These are phyloP conservation scores for Hedya salicella DNA, from an alignment of 2,888 invertebrate genomes.

Conservation along the genomic window DNA sequence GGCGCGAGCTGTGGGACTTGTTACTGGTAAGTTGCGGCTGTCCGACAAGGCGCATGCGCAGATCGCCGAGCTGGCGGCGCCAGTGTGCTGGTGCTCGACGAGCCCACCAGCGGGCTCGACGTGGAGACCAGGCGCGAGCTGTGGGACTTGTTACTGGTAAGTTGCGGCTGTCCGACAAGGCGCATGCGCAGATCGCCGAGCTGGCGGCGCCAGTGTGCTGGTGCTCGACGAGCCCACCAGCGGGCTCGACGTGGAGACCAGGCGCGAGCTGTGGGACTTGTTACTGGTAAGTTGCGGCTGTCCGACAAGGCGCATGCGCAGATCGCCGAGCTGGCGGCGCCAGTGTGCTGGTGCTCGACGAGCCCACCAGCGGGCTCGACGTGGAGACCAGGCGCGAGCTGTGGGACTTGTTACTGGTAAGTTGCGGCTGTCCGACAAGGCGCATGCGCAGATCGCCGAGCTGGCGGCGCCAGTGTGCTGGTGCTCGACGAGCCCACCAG, in stretches of 20 bases:
- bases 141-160: conserved; percentile 85
- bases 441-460: no score
- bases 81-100: conserved; percentile 86
- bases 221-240: conserved; percentile 92
- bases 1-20: conserved; percentile 91
- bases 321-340: conserved; percentile 92
- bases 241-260: conserved; percentile 88
- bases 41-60: no score
- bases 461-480: no score
- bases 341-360: conserved; percentile 84
- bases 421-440: no score
- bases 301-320: no score
- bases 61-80: conserved; percentile 90
- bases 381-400: background rate
- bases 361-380: conserved; percentile 5
- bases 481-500: conserved; percentile 88
- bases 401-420: conserved; percentile 2
- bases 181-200: no score
- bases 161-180: no score
- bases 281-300: background rate
- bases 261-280: conserved; percentile 1
- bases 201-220: conserved; percentile 87
- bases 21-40: conserved; percentile 54
- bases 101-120: conserved; percentile 93
- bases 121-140: conserved; percentile 91